A percentile compares a stretch with the other conserved stretches of the same genome.
Evolutionary conservation across 2,113 vertebrate genomes (phyloP).

Genomic region (Brachionichthys hirsutus): DNA sequence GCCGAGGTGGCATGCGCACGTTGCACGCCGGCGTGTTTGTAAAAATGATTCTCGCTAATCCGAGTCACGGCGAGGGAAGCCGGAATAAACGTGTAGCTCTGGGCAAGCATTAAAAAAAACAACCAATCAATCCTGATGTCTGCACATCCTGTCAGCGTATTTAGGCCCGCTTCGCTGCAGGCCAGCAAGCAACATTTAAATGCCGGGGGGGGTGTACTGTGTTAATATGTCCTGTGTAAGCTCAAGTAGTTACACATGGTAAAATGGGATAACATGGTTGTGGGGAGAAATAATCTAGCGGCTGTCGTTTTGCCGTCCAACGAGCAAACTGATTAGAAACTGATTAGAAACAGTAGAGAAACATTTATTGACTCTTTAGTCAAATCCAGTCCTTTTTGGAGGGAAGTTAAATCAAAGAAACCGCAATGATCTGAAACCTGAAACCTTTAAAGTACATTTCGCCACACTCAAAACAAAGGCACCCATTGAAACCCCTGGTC

Average conservation of each 20-base stretch:
- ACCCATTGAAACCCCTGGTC: background rate
- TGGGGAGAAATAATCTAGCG: conserved; percentile 28
- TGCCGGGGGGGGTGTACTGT: conserved; percentile 4
- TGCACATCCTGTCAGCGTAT: conserved; percentile 15
- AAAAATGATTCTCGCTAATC: conserved; percentile 49
- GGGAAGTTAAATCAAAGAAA: background rate
- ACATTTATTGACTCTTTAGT: background rate
- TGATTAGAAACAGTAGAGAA: conserved; percentile 8
- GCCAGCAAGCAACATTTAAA: conserved; percentile 2
- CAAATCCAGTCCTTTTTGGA: conserved; percentile 6
- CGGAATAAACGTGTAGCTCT: conserved; percentile 38
- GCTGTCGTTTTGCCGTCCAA: conserved; percentile 5
- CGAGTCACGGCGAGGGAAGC: conserved; percentile 19
- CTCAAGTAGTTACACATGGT: conserved; percentile 4
- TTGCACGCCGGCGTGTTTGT: too few species aligned
- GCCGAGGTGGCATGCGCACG: conserved; percentile 34
- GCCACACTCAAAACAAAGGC: conserved; percentile 1
- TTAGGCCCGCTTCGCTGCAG: background rate
- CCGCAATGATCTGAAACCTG: too few species aligned
- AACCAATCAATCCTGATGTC: conserved; percentile 11
- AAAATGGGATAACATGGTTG: conserved; percentile 20
- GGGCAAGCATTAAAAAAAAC: conserved; percentile 25
- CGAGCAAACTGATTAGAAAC: background rate
- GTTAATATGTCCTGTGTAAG: conserved; percentile 16
- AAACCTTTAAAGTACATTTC: too few species aligned